Evolutionary conservation across 2,888 invertebrate species (phyloP).

Genomic region (Hirtodrosophila duncani): DNA sequence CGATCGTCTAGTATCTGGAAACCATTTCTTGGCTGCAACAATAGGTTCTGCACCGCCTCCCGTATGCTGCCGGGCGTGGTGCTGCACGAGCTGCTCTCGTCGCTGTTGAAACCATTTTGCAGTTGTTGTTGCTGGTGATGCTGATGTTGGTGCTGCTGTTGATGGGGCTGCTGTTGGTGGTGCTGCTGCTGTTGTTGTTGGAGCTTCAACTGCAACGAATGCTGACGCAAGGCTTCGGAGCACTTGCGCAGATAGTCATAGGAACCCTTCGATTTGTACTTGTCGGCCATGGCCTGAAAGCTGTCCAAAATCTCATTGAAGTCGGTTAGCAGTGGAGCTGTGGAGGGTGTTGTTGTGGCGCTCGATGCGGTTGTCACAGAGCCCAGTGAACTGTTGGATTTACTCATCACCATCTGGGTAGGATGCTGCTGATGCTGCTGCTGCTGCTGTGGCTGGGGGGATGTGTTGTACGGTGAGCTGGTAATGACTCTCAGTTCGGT

Average conservation of each 20-base stretch:
- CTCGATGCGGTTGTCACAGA: slow-evolving; percentile 59
- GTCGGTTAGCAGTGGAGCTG: slow-evolving; percentile 72
- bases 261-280: slow-evolving; percentile 78
- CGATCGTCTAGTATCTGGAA: slow-evolving; percentile 88
- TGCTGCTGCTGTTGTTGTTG: slow-evolving; percentile 67
- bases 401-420: slow-evolving; percentile 58
- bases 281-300: slow-evolving; percentile 78
- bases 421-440: too few relatives aligned
- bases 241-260: slow-evolving; percentile 78
- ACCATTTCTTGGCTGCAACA: slow-evolving; percentile 85
- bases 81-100: slow-evolving; percentile 76
- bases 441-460: slow-evolving; percentile 34
- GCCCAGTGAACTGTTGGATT: slow-evolving; percentile 58
- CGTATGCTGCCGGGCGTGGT: slow-evolving; percentile 83
- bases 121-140: slow-evolving; percentile 64
- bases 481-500: slow-evolving; percentile 63
- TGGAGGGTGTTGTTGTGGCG: slow-evolving; percentile 72
- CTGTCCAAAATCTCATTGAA: slow-evolving; percentile 78
- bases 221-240: slow-evolving; percentile 77
- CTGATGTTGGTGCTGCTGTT: slow-evolving; percentile 22
- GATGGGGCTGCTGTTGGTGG: slow-evolving; percentile 28
- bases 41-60: slow-evolving; percentile 84
- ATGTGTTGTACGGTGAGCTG: slow-evolving; percentile 61
- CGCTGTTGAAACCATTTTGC: slow-evolving; percentile 64
- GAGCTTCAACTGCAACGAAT: slow-evolving; percentile 75